phyloP scores from a whole-genome alignment of 2,113 vertebrate species.

The western clawed frog (Xenopus tropicalis) region UCB_Xtro_10.0 CM004449.2:115048001-115048500 shows the following conservation, averaged over 20 bases:
- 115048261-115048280: background rate
- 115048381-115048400: background rate
- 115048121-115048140: slow-evolving; percentile 3
- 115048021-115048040: background rate
- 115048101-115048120: slow-evolving; percentile 8
- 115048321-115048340: slow-evolving; percentile 7
- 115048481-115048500: too few species aligned
- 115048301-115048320: background rate
- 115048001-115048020: background rate
- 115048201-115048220: background rate
- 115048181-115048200: background rate
- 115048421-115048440: too few species aligned
- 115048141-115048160: background rate
- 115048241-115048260: too few species aligned
- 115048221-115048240: background rate
- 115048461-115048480: too few species aligned
- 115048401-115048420: too few species aligned
- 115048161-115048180: background rate
- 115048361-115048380: background rate
- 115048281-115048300: background rate
- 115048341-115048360: background rate
- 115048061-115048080: slow-evolving; percentile 26
- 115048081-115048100: background rate
- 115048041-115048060: slow-evolving; percentile 7
- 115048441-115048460: too few species aligned